Conservation (phyloP, 1,140 invertebrate species). For the Parapsyche elsis region DNA sequence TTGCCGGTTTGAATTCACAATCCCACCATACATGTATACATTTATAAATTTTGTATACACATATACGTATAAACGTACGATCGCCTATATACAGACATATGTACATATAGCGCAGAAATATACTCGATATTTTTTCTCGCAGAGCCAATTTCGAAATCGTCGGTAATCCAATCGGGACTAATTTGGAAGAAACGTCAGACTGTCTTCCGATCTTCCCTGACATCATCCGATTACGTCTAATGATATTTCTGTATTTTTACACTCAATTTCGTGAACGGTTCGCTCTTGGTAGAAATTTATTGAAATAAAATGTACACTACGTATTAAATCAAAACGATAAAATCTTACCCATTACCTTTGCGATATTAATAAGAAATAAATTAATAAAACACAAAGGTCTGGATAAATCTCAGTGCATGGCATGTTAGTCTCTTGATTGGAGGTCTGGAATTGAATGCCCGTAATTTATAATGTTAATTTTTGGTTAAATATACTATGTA, state of each 20-base stretch:
- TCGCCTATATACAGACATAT: too few species aligned
- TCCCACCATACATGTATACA: constrained; percentile 20
- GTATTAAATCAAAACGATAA: not conserved
- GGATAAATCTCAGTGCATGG: not conserved
- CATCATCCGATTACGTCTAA: constrained; percentile 46
- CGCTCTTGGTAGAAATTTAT: not conserved
- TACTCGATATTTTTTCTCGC: constrained; percentile 14
- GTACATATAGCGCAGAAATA: constrained; percentile 1
- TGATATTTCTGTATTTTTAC: constrained; percentile 35
- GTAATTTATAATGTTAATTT: too few species aligned
- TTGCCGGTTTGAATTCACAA: constrained; percentile 45
- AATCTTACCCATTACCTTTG: not conserved
- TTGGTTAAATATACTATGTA: too few species aligned
- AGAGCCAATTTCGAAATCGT: constrained; percentile 36
- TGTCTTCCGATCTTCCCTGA: constrained; percentile 37
- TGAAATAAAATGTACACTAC: not conserved
- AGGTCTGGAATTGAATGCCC: too few species aligned
- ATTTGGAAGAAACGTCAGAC: constrained; percentile 40
- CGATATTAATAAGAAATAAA: not conserved
- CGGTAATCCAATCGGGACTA: constrained; percentile 40
- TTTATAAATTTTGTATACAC: not conserved
- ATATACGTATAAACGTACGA: not conserved
- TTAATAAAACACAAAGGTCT: not conserved
- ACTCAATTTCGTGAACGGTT: not conserved
- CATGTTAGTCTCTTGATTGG: too few species aligned